Base-by-base conservation (phyloP, 1,140 invertebrate genomes). In the Metopolophium dirhodum region DNA sequence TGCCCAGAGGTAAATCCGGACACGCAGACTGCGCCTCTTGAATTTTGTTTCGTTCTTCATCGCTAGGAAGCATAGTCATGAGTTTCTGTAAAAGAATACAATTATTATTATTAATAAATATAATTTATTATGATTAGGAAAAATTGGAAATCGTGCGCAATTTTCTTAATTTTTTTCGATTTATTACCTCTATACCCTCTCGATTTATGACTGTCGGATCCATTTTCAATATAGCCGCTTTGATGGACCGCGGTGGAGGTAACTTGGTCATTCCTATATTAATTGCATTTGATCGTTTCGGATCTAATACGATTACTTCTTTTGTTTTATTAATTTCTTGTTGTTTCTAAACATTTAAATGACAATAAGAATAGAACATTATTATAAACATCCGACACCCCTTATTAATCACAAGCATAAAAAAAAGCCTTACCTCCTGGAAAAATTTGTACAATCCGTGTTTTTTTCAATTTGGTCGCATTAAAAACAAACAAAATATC, bases 241-340 rank as follows among this genome's bases (percentile, higher is more conserved):
- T 99, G 94, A 99, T 99, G 7, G 99, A 98, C 93, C 99, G 96
- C 7, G 99, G 98, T 11, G 99, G 99, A 47, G 99, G 99, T 94
- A 99, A 96, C 95, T 99, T 99, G 22, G 99, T 99, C 97, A 99
- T 98, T n/a, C 99, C 99, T 94, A 99, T 99, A 95, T 99, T 99
- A 94, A 99, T 99, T 23, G 99, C 99, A 95, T 99, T 99, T 6
- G 99, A 99, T 94, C 99, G 96, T 95, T 99, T 99, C 45, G 98
- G 97, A 95, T 99, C 99, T 95, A 99, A 96, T 49, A 99, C 99
- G 85, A 99, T 98, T 93, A 99, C 97, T 95, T 99, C 98, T 95
- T 99, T 98, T 95, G 98, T 99, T 95, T 99, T 99, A 95, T 98
- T 98, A 95, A 97, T 96, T 95, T 98, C 98, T 95, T 98, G 97